Base-by-base conservation (phyloP, 2,797 vertebrate species). In the Cottoperca gobio region DNA sequence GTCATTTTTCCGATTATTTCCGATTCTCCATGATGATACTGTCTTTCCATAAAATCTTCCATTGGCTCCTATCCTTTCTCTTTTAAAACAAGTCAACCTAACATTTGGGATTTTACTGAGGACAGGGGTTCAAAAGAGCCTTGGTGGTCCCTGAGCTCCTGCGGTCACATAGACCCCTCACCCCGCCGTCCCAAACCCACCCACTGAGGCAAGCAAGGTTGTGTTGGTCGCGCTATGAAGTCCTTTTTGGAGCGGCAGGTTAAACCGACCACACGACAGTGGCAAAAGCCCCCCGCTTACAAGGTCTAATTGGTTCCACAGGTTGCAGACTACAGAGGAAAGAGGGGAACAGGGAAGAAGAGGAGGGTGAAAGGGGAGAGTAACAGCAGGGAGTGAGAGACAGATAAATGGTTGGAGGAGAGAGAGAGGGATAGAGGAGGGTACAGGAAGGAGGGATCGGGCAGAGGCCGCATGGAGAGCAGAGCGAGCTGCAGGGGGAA, bases 251-350 rank as follows among this genome's bases (percentile, higher is more conserved):
- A 91, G 78, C 87, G 31, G 78, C 83, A 92, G 92, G 92, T 92
- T 89, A 93, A 92, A 89, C 80, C 78, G 86, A 90, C 86, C 92
- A 84, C 92, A 92, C 90, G 90, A 89, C 91, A 72, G 79, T 89
- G 89, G 79, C 91, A 82, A 85, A 89, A 89, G 87, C 85, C 84
- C 86, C 76, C 79, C 23, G 33, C 88, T 87, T 84, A 88, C 89
- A 83, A 78, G 80, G 79, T 82, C 87, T 95, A 93, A 95, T 94
- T 93, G 91, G 90, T 95, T 95, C 92, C 88, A 92, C 94, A 94
- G 94, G 92, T 90, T 93, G 86, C 75, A 83, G 81, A 88, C 86
- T 85, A 79, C 70, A 81, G 86, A 86, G 75, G 76, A 77, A 82
- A 81, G 59, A 70, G 61, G 57, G 83, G 73, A 73, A 53, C 62